Evolutionary conservation across 1,140 invertebrate genomes (phyloP).

Genomic region (Pinna nobilis): DNA sequence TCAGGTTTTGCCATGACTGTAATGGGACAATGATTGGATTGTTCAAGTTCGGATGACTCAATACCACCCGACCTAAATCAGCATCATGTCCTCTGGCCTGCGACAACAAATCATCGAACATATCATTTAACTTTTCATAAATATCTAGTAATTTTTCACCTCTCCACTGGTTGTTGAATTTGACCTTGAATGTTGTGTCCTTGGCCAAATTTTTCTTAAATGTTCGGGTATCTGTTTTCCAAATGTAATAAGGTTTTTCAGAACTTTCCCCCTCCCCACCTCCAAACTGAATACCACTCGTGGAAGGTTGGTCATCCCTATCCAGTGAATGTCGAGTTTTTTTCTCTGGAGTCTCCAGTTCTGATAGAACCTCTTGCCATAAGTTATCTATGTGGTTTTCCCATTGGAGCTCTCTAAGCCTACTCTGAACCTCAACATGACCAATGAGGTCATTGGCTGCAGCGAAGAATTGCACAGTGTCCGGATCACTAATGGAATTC

Average conservation of each 20-base stretch:
- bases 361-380: conserved; percentile 19
- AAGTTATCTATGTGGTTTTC: conserved; percentile 16
- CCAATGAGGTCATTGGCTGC: conserved; percentile 14
- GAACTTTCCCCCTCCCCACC: conserved; percentile 1
- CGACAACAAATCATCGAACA: conserved; percentile 30
- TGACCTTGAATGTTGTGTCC: conserved; percentile 14
- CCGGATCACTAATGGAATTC: not conserved
- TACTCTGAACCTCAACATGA: conserved; percentile 4
- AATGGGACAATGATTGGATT: conserved; percentile 21
- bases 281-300: not conserved
- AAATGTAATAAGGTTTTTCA: conserved; percentile 14
- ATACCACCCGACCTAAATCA: conserved; percentile 23
- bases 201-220: conserved; percentile 14
- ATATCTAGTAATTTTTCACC: conserved; percentile 15
- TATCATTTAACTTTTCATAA: conserved; percentile 6
- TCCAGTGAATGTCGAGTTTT: not conserved
- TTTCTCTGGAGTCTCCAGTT: conserved; percentile 8
- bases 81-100: conserved; percentile 8
- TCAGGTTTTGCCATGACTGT: conserved; percentile 13
- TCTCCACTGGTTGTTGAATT: conserved; percentile 5
- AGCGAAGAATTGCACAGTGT: conserved; percentile 11
- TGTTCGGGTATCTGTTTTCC: conserved; percentile 1
- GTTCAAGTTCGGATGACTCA: conserved; percentile 1
- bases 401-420: conserved; percentile 18
- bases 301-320: conserved; percentile 2